phyloP scores from a whole-genome alignment of 2,888 invertebrate genomes.

The Agonopterix heracliana region DNA sequence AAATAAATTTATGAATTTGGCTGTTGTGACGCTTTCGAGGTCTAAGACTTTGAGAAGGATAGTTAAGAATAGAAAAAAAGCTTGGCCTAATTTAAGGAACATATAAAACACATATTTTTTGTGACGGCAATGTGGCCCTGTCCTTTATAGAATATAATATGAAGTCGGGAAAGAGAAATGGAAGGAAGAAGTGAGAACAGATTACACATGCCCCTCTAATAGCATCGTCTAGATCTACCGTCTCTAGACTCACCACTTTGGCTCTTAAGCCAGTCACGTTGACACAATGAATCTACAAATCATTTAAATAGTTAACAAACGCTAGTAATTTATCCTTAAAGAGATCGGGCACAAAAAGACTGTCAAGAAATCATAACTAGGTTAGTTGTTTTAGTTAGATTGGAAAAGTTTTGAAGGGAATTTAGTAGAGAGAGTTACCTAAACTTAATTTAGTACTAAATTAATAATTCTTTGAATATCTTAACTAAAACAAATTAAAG shows the following conservation, averaged over 20 bases:
- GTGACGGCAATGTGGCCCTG: too few relatives aligned
- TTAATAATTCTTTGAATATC: too few relatives aligned
- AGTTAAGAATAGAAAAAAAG: too few relatives aligned
- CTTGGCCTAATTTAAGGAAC: too few relatives aligned
- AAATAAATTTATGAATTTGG: too few relatives aligned
- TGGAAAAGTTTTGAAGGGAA: constrained; percentile 16
- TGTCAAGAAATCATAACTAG: too few relatives aligned
- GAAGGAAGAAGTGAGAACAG: constrained; percentile 38
- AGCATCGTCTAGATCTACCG: constrained; percentile 62
- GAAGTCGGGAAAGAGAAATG: constrained; percentile 11
- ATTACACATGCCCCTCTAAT: constrained; percentile 60
- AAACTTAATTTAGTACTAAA: not conserved
- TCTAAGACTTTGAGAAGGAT: too few relatives aligned
- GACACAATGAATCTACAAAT: constrained; percentile 74
- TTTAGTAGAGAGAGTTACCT: not conserved
- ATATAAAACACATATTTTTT: too few relatives aligned
- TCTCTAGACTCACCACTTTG: constrained; percentile 74
- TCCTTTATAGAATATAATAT: too few relatives aligned
- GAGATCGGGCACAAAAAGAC: too few relatives aligned
- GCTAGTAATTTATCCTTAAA: not conserved
- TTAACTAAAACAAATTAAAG: too few relatives aligned
- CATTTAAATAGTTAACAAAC: constrained; percentile 30
- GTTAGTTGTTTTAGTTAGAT: not conserved
- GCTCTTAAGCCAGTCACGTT: constrained; percentile 73
- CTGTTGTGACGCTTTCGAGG: too few relatives aligned